These are phyloP conservation scores for Saimiri boliviensis DNA, from an alignment of 2,113 vertebrate genomes.

Conservation along the genomic window DNA sequence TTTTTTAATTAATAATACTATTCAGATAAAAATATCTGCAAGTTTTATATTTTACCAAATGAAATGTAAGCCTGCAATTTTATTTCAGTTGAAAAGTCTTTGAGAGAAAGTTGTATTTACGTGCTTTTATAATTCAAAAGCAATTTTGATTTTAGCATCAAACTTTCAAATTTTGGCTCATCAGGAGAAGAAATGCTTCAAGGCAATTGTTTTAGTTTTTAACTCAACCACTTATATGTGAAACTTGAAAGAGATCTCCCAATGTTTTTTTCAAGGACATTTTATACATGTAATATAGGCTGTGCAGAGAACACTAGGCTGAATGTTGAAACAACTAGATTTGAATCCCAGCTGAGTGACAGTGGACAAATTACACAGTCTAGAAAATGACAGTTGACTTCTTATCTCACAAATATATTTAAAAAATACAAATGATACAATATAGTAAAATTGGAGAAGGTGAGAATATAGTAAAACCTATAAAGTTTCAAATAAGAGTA, in stretches of 20 bases:
- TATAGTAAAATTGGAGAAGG: no score
- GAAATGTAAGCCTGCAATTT: slow-evolving; percentile 34
- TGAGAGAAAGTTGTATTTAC: slow-evolving; percentile 30
- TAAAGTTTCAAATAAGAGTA: not conserved
- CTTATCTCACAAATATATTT: not conserved
- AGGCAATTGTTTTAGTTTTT: not conserved
- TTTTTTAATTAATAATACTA: not conserved
- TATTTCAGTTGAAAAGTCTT: slow-evolving; percentile 29
- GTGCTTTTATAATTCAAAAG: slow-evolving; percentile 2
- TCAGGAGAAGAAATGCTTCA: not conserved
- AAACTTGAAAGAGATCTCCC: slow-evolving; percentile 28
- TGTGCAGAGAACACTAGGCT: not conserved
- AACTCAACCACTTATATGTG: not conserved
- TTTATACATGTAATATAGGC: not conserved
- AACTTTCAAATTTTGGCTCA: slow-evolving; percentile 35
- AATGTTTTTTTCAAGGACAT: not conserved
- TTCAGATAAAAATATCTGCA: not conserved
- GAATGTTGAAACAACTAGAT: not conserved
- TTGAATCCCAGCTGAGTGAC: slow-evolving; percentile 43
- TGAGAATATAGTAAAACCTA: slow-evolving; percentile 2
- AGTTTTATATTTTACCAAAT: slow-evolving; percentile 3
- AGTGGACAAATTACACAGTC: not conserved
- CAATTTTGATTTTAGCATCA: slow-evolving; percentile 43
- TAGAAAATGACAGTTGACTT: slow-evolving; percentile 42
- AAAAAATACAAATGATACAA: not conserved